Conservation (phyloP, 1,140 invertebrate genomes). For the Meloidogyne exigua region DNA sequence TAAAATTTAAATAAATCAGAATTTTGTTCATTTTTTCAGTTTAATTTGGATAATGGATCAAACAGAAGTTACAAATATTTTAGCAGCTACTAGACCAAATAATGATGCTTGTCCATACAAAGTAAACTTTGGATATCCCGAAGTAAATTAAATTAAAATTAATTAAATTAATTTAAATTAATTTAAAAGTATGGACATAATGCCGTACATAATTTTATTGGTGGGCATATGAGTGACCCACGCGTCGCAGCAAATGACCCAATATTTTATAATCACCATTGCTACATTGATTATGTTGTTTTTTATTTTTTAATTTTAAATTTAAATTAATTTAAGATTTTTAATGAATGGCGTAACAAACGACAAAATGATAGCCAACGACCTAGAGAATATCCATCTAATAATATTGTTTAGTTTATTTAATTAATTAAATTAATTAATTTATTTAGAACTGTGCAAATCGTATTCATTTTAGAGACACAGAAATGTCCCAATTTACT, state of each 20-base stretch:
- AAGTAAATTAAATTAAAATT: too few species aligned
- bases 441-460: conserved; percentile 28
- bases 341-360: conserved; percentile 30
- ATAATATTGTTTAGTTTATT: conserved; percentile 32
- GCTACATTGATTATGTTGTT: conserved; percentile 64
- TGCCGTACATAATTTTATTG: too few species aligned
- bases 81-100: too few species aligned
- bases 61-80: too few species aligned
- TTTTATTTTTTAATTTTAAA: neutral
- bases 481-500: conserved; percentile 47
- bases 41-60: too few species aligned
- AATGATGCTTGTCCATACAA: too few species aligned
- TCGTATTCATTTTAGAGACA: conserved; percentile 49
- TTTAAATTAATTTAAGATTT: conserved; percentile 32
- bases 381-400: conserved; percentile 47
- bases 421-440: neutral
- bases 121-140: too few species aligned
- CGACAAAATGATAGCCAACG: conserved; percentile 39
- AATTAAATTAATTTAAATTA: too few species aligned
- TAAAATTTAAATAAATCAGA: too few species aligned
- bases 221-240: conserved; percentile 47
- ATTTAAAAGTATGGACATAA: too few species aligned
- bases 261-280: conserved; percentile 57
- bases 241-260: conserved; percentile 48
- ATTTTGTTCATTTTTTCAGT: too few species aligned